phyloP scores from a whole-genome alignment of 2,888 invertebrate species.

The Frankliniella fusca region DNA sequence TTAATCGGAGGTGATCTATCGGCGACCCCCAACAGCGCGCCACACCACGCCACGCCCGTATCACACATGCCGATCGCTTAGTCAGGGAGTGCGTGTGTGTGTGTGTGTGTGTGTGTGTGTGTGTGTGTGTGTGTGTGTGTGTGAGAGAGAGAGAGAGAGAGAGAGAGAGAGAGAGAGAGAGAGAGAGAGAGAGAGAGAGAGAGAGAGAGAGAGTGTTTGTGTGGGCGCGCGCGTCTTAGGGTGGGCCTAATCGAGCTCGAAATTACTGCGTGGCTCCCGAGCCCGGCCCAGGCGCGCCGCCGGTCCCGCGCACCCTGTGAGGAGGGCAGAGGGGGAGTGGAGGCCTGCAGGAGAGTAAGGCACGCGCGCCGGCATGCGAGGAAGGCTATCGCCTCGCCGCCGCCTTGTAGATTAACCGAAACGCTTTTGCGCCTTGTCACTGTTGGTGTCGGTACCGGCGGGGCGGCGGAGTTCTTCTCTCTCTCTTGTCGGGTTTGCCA shows the following conservation, averaged over 20 bases:
- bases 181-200: background rate
- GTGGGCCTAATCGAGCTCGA: too few species aligned
- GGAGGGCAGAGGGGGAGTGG: too few species aligned
- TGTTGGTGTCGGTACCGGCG: too few species aligned
- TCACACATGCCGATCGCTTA: conserved; percentile 25
- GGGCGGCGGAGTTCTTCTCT: too few species aligned
- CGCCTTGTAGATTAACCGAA: too few species aligned
- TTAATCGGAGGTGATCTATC: conserved; percentile 11
- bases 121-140: background rate
- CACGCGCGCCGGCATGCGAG: too few species aligned
- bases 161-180: background rate
- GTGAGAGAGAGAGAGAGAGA: conserved; percentile 14
- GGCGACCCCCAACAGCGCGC: conserved; percentile 8
- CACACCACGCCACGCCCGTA: background rate
- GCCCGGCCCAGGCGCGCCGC: background rate
- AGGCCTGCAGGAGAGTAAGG: background rate
- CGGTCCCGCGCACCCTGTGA: too few species aligned
- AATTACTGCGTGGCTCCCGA: background rate
- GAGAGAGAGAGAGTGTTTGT: background rate
- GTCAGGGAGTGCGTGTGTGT: background rate
- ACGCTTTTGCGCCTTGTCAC: too few species aligned
- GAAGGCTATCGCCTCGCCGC: too few species aligned
- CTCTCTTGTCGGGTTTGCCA: too few species aligned
- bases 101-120: background rate
- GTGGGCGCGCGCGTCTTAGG: too few species aligned